Percentiles rank a stretch among this genome's conserved stretches.
Evolutionary conservation across 2,797 vertebrate species (phyloP).

Genomic region (Aeoliscus strigatus): DNA sequence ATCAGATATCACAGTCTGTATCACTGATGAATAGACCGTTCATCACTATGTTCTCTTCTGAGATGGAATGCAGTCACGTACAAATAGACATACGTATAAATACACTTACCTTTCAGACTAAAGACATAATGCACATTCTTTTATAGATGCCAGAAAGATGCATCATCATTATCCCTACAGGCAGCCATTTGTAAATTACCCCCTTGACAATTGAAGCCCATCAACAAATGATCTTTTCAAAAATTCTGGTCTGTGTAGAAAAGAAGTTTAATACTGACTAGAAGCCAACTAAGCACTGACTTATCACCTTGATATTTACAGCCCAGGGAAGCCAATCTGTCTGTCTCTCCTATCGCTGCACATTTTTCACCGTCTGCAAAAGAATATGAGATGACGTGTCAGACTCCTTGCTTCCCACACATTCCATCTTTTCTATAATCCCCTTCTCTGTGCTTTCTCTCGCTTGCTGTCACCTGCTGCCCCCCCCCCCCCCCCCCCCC

Average conservation of each 20-base stretch:
- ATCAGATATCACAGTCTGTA: too few species aligned
- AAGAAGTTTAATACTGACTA: conserved; percentile 36
- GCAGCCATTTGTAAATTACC: conserved; percentile 26
- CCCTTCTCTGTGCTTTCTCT: conserved; percentile 20
- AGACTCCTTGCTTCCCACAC: conserved; percentile 46
- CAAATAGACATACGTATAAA: too few species aligned
- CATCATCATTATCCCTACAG: conserved; percentile 18
- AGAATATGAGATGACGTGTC: conserved; percentile 42
- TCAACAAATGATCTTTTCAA: conserved; percentile 55
- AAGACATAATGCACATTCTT: conserved; percentile 3
- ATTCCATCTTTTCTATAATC: conserved; percentile 40
- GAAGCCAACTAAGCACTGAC: conserved; percentile 40
- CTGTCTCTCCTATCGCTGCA: conserved; percentile 29
- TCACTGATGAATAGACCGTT: too few species aligned
- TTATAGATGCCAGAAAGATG: conserved; percentile 14
- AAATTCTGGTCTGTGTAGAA: conserved; percentile 33
- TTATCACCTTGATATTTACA: conserved; percentile 55
- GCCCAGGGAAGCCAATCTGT: conserved; percentile 37
- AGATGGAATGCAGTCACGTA: too few species aligned
- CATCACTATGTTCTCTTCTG: too few species aligned
- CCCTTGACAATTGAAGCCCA: conserved; percentile 30
- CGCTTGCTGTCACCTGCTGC: conserved; percentile 26
- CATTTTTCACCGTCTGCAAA: conserved; percentile 40
- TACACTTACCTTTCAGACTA: not conserved
- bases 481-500: conserved; percentile 36